Base-by-base conservation (phyloP, 2,113 vertebrate species). In the Calyptomena viridis region DNA sequence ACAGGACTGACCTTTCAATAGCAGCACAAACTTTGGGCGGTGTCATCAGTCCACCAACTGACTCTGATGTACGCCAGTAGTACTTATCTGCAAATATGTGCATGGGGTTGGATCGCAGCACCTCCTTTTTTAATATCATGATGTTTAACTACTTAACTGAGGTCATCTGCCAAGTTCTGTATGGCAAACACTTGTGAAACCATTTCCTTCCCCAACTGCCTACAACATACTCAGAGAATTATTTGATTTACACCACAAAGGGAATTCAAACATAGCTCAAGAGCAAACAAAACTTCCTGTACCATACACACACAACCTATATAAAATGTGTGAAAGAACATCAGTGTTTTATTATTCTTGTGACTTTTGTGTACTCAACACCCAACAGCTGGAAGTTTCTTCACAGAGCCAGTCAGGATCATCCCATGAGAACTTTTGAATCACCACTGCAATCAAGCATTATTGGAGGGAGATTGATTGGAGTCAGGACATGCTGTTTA, bases 141-240 rank as follows among this genome's bases (percentile, higher is more conserved):
- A 84, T 81, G 66, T 93, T 89, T 78, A 89, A 91, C 69, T 81
- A 75, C 80, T 68, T 72, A 55, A 56, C 89, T 14, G 49, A 92
- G 82, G 42, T 66, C 55, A 87, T 78, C 74, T 8, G 3, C 84
- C 97, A 97, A 97, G 89, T 89, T 96, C 91, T 82, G 91, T 27
- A 72, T 8, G 8, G 90, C 90, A 81, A 47, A 94, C 37, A 94
- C 92, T 97, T 95, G 89, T 21, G 52, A 97, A 97, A 97, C 49
- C 64, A 21, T 69, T 94, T 95, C 90, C 94, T 96, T 97, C 90
- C 94, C 95, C 79, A 33, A 49, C 75, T 71, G 82, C 75, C 66
- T 88, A 80, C 37, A 47, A 77, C 1, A 0, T 33, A 75, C 59
- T 95, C 75, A 44, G 28, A 84, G 50, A 78, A 94, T 84, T 93